A percentile compares a stretch with the other conserved stretches of the same genome.
phyloP scores from a whole-genome alignment of 2,797 vertebrate genomes.

The Sebastes aleutianus region DNA sequence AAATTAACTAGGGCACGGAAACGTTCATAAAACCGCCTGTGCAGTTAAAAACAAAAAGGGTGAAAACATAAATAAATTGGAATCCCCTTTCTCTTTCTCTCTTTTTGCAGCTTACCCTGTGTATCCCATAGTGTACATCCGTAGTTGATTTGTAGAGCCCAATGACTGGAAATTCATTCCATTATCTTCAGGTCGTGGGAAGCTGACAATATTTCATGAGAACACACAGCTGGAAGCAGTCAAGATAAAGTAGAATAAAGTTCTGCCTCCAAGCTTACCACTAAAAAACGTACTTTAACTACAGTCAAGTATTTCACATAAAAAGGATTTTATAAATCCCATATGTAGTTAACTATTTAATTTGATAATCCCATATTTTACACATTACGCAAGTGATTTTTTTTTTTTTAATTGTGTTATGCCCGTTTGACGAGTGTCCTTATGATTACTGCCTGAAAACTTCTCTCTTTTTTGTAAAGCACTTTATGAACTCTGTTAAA shows the following conservation, averaged over 20 bases:
- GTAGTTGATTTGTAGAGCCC: not conserved
- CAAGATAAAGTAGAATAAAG: not conserved
- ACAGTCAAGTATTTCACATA: not conserved
- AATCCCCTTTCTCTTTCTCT: not conserved
- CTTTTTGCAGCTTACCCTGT: not conserved
- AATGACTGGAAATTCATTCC: not conserved
- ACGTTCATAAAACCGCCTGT: not conserved
- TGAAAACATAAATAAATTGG: not conserved
- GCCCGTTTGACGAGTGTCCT: not conserved
- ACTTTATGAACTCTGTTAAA: not conserved
- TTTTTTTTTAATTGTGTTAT: not conserved
- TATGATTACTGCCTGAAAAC: not conserved
- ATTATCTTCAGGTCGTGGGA: not conserved
- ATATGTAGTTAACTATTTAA: not conserved
- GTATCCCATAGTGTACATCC: not conserved
- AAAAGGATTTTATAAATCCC: not conserved
- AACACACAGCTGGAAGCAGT: constrained; percentile 1
- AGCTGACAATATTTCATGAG: not conserved
- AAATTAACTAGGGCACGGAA: not conserved
- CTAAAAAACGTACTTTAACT: not conserved
- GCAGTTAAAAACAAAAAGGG: not conserved
- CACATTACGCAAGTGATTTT: not conserved
- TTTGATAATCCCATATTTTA: not conserved
- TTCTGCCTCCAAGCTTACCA: not conserved
- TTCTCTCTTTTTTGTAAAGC: not conserved